phyloP scores from a whole-genome alignment of 2,888 invertebrate species.

The Leucania comma region DNA sequence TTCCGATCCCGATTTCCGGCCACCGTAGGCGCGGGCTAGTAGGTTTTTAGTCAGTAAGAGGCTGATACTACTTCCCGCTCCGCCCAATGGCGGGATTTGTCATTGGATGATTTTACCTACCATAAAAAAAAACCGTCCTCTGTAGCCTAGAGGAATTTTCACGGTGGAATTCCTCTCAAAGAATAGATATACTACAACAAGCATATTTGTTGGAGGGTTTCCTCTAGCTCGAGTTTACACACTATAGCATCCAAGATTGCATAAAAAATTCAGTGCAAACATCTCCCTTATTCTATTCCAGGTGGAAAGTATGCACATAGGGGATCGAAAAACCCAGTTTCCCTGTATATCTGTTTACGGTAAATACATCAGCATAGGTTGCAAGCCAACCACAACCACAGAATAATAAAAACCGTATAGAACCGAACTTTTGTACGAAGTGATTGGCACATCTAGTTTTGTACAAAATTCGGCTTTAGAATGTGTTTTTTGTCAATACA shows the following conservation, averaged over 20 bases:
- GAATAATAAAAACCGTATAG: slow-evolving; percentile 32
- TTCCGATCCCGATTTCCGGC: too few relatives aligned
- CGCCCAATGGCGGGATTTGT: too few relatives aligned
- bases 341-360: slow-evolving; percentile 53
- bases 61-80: too few relatives aligned
- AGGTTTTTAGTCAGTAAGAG: too few relatives aligned
- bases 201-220: background rate
- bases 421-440: background rate
- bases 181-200: background rate
- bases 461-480: too few relatives aligned
- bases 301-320: slow-evolving; percentile 29
- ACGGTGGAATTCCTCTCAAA: background rate
- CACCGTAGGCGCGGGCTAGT: too few relatives aligned
- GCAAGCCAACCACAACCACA: slow-evolving; percentile 52
- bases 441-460: too few relatives aligned
- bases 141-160: background rate
- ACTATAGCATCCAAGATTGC: slow-evolving; percentile 9
- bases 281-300: slow-evolving; percentile 20
- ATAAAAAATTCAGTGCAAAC: slow-evolving; percentile 23
- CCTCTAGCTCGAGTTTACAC: background rate
- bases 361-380: slow-evolving; percentile 58
- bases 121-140: too few relatives aligned
- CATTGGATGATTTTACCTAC: too few relatives aligned
- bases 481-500: too few relatives aligned
- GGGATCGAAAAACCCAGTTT: slow-evolving; percentile 49